Evolutionary conservation across 2,888 invertebrate genomes (phyloP).

Genomic region (Volucella bombylans): DNA sequence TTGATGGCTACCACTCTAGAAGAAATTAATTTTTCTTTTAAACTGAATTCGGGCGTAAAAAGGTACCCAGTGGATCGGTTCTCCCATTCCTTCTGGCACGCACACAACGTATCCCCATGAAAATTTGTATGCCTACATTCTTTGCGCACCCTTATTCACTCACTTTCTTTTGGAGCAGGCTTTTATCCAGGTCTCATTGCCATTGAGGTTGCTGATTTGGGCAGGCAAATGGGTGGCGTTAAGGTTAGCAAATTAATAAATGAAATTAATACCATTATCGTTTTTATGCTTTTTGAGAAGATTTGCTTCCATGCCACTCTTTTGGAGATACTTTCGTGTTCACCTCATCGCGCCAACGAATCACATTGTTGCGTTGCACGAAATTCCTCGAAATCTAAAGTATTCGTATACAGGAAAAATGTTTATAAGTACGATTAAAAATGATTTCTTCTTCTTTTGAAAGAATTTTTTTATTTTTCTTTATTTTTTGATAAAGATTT

Average conservation of each 20-base stretch:
- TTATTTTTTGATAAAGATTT: constrained; percentile 26
- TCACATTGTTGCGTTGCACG: constrained; percentile 33
- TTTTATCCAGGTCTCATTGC: constrained; percentile 21
- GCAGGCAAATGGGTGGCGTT: constrained; percentile 19
- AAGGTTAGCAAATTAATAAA: constrained; percentile 79
- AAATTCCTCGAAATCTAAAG: constrained; percentile 27
- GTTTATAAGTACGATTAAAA: constrained; percentile 59
- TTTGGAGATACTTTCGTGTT: constrained; percentile 24
- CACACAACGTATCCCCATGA: constrained; percentile 31
- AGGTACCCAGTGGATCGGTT: constrained; percentile 32
- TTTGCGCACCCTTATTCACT: constrained; percentile 18
- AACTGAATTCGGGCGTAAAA: constrained; percentile 52
- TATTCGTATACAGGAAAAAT: constrained; percentile 19
- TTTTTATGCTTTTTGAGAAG: constrained; percentile 15
- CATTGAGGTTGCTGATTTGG: constrained; percentile 19
- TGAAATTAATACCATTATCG: constrained; percentile 79
- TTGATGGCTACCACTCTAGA: constrained; percentile 56
- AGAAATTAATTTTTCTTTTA: constrained; percentile 48
- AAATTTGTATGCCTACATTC: constrained; percentile 34
- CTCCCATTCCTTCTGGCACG: neutral
- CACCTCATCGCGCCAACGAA: constrained; percentile 33
- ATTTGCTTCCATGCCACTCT: constrained; percentile 33
- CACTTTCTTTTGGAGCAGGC: constrained; percentile 28
- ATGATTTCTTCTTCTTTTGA: constrained; percentile 8
- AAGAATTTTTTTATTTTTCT: constrained; percentile 14